phyloP scores from a whole-genome alignment of 2,113 vertebrate species.

The Peromyscus maniculatus region DNA sequence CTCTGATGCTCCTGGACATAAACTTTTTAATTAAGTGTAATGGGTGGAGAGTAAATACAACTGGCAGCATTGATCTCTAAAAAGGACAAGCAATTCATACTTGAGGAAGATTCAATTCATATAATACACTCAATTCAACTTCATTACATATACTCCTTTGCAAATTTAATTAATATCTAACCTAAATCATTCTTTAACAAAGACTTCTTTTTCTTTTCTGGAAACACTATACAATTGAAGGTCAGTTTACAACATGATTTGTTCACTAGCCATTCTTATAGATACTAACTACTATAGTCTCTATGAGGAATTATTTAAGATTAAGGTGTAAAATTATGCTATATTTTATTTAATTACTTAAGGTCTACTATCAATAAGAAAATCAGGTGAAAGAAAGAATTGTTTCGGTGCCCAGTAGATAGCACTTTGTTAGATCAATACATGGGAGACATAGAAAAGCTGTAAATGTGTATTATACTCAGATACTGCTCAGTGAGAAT shows the following conservation, averaged over 20 bases:
- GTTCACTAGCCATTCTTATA: background rate
- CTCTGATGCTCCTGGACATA: slow-evolving; percentile 32
- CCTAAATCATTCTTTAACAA: background rate
- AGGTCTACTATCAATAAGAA: background rate
- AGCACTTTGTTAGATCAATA: background rate
- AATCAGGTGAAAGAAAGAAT: background rate
- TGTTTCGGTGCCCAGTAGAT: background rate
- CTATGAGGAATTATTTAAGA: slow-evolving; percentile 26
- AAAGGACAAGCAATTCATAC: slow-evolving; percentile 65
- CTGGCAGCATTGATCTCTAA: slow-evolving; percentile 18
- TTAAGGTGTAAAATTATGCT: background rate
- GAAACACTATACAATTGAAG: background rate
- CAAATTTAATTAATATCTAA: slow-evolving; percentile 66
- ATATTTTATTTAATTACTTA: background rate
- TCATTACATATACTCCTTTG: background rate
- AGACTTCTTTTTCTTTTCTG: background rate
- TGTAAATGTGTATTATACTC: background rate
- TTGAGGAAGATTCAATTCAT: slow-evolving; percentile 48
- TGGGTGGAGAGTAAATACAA: slow-evolving; percentile 22
- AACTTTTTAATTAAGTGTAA: slow-evolving; percentile 69
- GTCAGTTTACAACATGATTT: slow-evolving; percentile 22
- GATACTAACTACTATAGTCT: background rate
- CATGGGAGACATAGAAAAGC: background rate
- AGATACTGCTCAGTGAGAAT: background rate
- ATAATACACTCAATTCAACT: slow-evolving; percentile 16